A percentile compares a stretch with the other conserved stretches of the same genome.
Conservation (phyloP, 2,113 vertebrate genomes). For the Pseudorhombus dupliciocellatus region DNA sequence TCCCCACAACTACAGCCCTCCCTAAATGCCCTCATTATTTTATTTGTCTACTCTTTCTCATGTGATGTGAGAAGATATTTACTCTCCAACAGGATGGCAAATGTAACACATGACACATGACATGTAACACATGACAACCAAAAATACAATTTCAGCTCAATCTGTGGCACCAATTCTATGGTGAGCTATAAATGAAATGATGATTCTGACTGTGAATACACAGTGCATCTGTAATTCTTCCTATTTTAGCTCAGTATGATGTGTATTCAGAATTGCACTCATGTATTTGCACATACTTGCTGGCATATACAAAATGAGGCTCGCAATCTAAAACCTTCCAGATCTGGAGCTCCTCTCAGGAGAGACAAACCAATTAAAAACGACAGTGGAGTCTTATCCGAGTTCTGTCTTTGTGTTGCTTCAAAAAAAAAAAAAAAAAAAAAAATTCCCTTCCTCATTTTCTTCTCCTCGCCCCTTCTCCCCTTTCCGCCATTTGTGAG, state of each 20-base stretch:
- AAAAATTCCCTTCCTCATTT: constrained; percentile 48
- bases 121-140: too few relatives aligned
- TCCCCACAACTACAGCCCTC: too few relatives aligned
- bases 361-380: constrained; percentile 82
- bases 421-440: constrained; percentile 21
- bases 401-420: constrained; percentile 63
- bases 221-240: neutral
- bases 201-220: neutral
- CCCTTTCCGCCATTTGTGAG: constrained; percentile 58
- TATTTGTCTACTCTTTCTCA: too few relatives aligned
- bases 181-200: neutral
- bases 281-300: constrained; percentile 14
- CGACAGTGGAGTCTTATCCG: constrained; percentile 69
- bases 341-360: constrained; percentile 76
- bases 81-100: too few relatives aligned
- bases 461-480: constrained; percentile 37
- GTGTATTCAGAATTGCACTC: neutral
- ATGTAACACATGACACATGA: too few relatives aligned
- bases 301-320: constrained; percentile 34
- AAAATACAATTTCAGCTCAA: neutral
- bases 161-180: neutral
- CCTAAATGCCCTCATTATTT: too few relatives aligned
- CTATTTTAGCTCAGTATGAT: constrained; percentile 12
- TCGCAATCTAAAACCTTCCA: constrained; percentile 60
- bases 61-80: too few relatives aligned